phyloP scores from a whole-genome alignment of 2,113 vertebrate species.

The Eolophus roseicapilla region DNA sequence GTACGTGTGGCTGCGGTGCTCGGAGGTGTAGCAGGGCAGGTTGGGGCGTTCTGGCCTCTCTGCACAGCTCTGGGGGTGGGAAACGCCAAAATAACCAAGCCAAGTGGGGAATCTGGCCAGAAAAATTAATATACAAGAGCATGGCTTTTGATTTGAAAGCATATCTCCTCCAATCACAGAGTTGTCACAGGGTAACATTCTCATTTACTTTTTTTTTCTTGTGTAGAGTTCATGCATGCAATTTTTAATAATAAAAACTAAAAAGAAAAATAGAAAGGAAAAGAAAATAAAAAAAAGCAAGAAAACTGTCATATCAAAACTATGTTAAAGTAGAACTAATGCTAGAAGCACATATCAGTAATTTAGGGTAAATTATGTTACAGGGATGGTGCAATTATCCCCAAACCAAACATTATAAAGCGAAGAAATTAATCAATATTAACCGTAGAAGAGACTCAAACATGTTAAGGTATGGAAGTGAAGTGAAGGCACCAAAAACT shows the following conservation, averaged over 20 bases:
- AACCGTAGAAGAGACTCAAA: conserved; percentile 66
- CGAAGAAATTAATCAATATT: conserved; percentile 61
- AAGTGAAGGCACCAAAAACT: conserved; percentile 68
- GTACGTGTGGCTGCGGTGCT: background rate
- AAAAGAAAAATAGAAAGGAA: background rate
- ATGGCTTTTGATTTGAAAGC: conserved; percentile 58
- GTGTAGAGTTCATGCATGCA: conserved; percentile 53
- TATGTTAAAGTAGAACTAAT: conserved; percentile 47
- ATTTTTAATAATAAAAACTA: conserved; percentile 60
- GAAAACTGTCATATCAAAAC: conserved; percentile 52
- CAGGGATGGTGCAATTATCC: conserved; percentile 62
- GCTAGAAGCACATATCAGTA: conserved; percentile 56
- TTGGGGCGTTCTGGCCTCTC: conserved; percentile 50
- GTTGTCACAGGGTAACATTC: conserved; percentile 61
- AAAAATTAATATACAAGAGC: conserved; percentile 57
- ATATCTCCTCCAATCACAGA: conserved; percentile 64
- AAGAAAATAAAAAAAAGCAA: conserved; percentile 2
- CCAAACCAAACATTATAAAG: conserved; percentile 62
- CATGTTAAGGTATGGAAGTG: conserved; percentile 70
- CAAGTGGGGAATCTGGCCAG: conserved; percentile 33
- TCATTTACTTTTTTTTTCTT: conserved; percentile 47
- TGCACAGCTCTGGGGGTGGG: conserved; percentile 42
- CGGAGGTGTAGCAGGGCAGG: conserved; percentile 18
- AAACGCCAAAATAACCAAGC: background rate
- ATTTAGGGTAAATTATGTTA: conserved; percentile 42